phyloP scores from a whole-genome alignment of 2,797 vertebrate species.

The Gymnothorax javanicus region DNA sequence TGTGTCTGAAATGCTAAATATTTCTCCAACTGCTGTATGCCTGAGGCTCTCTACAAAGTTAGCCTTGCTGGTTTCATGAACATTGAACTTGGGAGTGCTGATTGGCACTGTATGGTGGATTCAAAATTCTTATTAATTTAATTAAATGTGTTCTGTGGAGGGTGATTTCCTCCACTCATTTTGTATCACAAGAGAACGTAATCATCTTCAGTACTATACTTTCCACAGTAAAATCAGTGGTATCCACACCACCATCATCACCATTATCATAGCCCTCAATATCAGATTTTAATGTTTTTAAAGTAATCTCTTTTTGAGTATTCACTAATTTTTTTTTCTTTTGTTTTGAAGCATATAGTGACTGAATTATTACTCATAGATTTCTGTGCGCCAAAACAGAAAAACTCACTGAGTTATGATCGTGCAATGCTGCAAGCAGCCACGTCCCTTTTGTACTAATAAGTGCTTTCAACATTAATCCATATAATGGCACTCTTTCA shows the following conservation, averaged over 20 bases:
- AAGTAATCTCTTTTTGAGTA: too few relatives aligned
- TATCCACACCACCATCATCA: background rate
- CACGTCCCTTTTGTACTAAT: background rate
- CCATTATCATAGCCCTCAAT: background rate
- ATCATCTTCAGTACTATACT: background rate
- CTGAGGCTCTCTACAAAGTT: background rate
- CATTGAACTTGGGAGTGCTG: background rate
- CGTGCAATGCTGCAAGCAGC: background rate
- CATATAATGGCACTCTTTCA: background rate
- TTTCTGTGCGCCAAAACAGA: background rate
- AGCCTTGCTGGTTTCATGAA: background rate
- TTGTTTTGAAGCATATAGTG: background rate
- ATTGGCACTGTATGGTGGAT: background rate
- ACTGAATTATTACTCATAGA: background rate
- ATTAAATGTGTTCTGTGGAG: background rate
- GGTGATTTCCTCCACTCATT: background rate
- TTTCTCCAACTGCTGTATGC: background rate
- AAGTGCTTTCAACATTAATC: background rate
- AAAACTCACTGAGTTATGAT: background rate
- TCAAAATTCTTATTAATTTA: background rate
- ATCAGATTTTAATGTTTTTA: background rate
- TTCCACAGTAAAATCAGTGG: too few relatives aligned
- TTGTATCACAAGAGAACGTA: background rate
- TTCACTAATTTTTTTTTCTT: background rate
- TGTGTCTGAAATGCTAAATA: background rate